Percentiles rank a stretch among this genome's conserved stretches.
Evolutionary conservation across 2,113 vertebrate genomes (phyloP).

Genomic region (Poecile atricapillus): DNA sequence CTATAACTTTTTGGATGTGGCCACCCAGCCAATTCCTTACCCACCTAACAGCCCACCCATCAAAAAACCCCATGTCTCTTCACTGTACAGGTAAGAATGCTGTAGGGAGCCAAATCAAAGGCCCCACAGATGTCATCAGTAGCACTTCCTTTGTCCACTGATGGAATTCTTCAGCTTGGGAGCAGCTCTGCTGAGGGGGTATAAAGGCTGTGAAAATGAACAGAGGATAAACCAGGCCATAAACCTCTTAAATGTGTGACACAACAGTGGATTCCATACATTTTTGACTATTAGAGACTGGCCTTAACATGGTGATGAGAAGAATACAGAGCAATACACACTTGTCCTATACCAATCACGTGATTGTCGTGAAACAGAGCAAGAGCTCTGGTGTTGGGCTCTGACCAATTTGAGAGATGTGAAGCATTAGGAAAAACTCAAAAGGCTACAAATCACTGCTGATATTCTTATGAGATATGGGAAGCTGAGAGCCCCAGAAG

Average conservation of each 20-base stretch:
- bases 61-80: accelerated
- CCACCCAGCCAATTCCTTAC: background rate
- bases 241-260: background rate
- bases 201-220: background rate
- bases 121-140: background rate
- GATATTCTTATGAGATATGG: background rate
- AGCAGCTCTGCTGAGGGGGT: background rate
- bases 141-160: background rate
- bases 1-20: background rate
- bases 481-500: background rate
- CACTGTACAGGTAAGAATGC: background rate
- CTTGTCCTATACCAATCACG: background rate
- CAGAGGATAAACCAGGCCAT: background rate
- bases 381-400: background rate
- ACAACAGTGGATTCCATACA: background rate
- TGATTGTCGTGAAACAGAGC: background rate
- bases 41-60: background rate
- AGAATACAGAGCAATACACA: background rate
- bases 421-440: background rate
- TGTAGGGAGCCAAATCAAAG: background rate
- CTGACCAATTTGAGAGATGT: background rate
- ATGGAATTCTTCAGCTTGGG: background rate
- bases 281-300: background rate
- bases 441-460: conserved; percentile 22
- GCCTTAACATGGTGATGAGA: background rate